phyloP scores from a whole-genome alignment of 2,113 vertebrate species.

The Genyomyrus donnyi region DNA sequence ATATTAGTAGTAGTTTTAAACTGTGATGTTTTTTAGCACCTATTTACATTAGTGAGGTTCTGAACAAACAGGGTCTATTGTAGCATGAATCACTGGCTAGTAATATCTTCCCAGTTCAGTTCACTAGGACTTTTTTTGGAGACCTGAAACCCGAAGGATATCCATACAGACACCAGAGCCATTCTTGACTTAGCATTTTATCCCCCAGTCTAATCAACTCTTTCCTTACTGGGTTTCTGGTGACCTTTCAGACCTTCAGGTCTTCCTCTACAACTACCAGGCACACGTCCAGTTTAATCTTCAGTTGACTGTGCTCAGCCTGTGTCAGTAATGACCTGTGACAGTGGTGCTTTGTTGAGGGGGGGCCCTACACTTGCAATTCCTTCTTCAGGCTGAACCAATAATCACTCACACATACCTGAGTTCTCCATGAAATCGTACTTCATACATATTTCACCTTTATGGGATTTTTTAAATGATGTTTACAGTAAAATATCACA shows the following conservation, averaged over 20 bases:
- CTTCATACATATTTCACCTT: neutral
- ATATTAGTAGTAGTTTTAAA: neutral
- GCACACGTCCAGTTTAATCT: neutral
- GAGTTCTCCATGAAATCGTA: neutral
- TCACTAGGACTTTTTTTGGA: no score
- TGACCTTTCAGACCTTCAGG: neutral
- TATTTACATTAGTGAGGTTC: no score
- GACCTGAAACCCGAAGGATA: neutral
- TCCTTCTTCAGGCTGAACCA: neutral
- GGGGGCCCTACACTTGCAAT: neutral
- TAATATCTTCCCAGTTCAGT: no score
- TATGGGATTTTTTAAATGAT: neutral
- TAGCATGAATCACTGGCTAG: no score
- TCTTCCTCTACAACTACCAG: neutral
- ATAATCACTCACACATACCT: neutral
- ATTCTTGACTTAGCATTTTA: neutral
- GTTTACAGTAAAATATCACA: neutral
- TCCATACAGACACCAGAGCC: neutral
- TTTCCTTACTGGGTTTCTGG: neutral
- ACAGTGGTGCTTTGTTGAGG: neutral
- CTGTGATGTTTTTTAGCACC: no score
- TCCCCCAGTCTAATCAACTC: neutral
- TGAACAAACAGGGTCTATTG: no score
- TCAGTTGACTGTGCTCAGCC: neutral
- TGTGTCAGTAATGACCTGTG: neutral